These are phyloP conservation scores for Cardiocondyla obscurior DNA, from an alignment of 1,140 invertebrate genomes.

Conservation along the genomic window DNA sequence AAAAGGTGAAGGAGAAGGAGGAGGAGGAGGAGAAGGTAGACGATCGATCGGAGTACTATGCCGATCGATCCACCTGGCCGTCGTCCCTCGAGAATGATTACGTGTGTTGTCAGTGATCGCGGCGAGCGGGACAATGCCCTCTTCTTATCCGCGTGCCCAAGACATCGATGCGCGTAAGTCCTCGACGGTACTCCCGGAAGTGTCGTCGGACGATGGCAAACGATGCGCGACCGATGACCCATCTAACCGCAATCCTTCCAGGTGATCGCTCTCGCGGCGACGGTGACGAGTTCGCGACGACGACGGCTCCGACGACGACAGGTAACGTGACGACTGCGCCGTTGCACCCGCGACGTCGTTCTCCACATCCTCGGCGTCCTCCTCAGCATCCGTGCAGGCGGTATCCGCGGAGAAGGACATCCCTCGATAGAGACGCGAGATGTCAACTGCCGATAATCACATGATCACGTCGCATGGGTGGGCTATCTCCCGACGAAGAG, in stretches of 20 bases:
- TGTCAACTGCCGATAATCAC: constrained; percentile 65
- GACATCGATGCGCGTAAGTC: constrained; percentile 4
- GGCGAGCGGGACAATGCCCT: background rate
- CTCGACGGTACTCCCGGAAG: constrained; percentile 58
- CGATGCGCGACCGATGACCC: constrained; percentile 62
- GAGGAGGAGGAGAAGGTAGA: background rate
- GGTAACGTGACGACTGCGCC: constrained; percentile 64
- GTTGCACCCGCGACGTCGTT: constrained; percentile 71
- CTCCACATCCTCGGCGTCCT: constrained; percentile 83
- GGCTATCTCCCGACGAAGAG: background rate
- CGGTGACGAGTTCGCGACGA: constrained; percentile 41
- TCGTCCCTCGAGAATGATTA: constrained; percentile 47
- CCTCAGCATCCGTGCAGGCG: constrained; percentile 76
- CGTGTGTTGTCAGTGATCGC: background rate
- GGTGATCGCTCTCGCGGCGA: constrained; percentile 68
- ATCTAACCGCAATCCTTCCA: constrained; percentile 83
- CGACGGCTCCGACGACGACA: constrained; percentile 65
- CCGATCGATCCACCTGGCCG: constrained; percentile 9
- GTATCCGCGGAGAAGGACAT: constrained; percentile 77
- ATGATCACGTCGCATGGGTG: constrained; percentile 38
- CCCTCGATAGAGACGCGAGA: constrained; percentile 49
- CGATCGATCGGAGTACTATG: constrained; percentile 8
- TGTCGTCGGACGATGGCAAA: constrained; percentile 57
- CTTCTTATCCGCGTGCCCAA: constrained; percentile 9
- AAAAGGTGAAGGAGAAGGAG: background rate